Percentiles rank a stretch among this genome's conserved stretches.
phyloP scores from a whole-genome alignment of 2,888 invertebrate species.

The Baccha elongata region DNA sequence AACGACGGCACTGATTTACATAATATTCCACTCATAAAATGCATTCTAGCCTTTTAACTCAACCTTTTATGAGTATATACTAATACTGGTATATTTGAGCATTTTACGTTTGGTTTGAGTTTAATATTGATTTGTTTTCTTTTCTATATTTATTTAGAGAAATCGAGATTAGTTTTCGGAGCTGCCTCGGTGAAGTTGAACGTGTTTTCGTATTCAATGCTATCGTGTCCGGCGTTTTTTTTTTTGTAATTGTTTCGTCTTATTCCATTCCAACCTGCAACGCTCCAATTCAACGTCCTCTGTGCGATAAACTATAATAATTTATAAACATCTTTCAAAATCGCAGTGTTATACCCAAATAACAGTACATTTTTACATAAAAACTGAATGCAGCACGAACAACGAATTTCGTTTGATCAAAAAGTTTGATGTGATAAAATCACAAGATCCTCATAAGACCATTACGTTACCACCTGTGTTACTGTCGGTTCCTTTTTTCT shows the following conservation, averaged over 20 bases:
- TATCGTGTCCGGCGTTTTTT: constrained; percentile 14
- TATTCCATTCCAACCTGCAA: too few relatives aligned
- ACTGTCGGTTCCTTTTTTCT: constrained; percentile 12
- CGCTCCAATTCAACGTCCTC: too few relatives aligned
- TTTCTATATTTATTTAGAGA: background rate
- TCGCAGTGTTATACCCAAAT: too few relatives aligned
- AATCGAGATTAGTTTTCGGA: constrained; percentile 59
- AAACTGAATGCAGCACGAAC: too few relatives aligned
- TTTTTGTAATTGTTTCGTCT: background rate
- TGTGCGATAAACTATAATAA: too few relatives aligned
- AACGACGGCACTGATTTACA: background rate
- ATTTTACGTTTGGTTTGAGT: constrained; percentile 21
- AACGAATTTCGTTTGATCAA: constrained; percentile 23
- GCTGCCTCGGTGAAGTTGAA: constrained; percentile 39
- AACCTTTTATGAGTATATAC: too few relatives aligned
- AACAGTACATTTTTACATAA: too few relatives aligned
- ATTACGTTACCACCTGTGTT: constrained; percentile 38
- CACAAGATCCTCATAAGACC: constrained; percentile 5
- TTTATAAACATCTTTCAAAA: too few relatives aligned
- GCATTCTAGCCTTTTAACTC: constrained; percentile 6
- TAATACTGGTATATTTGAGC: constrained; percentile 28
- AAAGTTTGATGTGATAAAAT: constrained; percentile 14
- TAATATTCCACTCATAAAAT: constrained; percentile 9
- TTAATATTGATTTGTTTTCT: background rate
- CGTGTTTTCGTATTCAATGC: constrained; percentile 13